phyloP scores from a whole-genome alignment of 2,888 invertebrate species.

The Lepeophtheirus nordmannii region DNA sequence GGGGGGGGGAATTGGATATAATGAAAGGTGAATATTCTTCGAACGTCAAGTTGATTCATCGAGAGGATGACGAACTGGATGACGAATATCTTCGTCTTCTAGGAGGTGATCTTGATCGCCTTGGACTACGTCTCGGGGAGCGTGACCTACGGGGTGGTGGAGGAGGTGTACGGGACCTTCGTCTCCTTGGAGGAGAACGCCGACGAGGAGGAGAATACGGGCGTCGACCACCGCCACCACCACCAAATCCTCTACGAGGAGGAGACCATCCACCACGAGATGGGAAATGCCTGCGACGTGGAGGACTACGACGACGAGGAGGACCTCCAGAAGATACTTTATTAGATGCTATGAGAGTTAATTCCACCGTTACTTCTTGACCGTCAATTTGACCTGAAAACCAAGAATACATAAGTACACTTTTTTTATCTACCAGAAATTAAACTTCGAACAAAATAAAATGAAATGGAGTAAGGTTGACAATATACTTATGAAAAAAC shows the following conservation, averaged over 20 bases:
- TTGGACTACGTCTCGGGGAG: neutral
- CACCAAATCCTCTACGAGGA: neutral
- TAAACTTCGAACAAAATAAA: no score
- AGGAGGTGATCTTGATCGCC: neutral
- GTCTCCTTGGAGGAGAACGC: neutral
- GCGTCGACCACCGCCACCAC: neutral
- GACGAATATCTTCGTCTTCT: slow-evolving; percentile 2
- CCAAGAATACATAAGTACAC: slow-evolving; percentile 16
- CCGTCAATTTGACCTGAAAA: slow-evolving; percentile 73
- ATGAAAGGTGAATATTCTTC: neutral
- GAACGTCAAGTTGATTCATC: neutral
- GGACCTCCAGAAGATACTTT: neutral
- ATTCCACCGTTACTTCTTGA: slow-evolving; percentile 73
- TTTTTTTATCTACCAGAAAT: no score
- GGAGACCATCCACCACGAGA: neutral
- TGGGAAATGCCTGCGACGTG: neutral
- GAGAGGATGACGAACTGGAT: neutral
- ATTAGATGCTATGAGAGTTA: neutral
- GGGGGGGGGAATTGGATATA: neutral
- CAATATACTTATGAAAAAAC: no score
- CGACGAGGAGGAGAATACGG: neutral
- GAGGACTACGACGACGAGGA: neutral
- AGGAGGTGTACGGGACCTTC: neutral
- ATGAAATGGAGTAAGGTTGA: no score
- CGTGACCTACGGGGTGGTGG: neutral